A percentile compares a stretch with the other conserved stretches of the same genome.
Conservation (phyloP, 2,888 invertebrate species). For the Clistopyga incitator region DNA sequence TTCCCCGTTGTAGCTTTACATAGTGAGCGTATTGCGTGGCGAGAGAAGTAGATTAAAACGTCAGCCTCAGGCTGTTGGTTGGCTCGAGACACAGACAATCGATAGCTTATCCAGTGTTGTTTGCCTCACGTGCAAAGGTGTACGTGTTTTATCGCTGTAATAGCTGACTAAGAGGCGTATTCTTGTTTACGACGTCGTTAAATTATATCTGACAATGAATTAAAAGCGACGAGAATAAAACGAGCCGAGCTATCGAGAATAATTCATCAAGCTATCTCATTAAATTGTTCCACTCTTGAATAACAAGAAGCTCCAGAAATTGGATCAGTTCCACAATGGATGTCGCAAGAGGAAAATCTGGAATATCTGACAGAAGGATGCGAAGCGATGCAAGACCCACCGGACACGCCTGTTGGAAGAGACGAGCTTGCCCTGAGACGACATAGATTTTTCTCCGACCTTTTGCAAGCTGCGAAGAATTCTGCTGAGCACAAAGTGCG, state of each 20-base stretch:
- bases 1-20: background rate
- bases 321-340: constrained; percentile 77
- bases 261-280: background rate
- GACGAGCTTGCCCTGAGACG: constrained; percentile 91
- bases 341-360: constrained; percentile 83
- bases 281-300: constrained; percentile 17
- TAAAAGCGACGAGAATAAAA: background rate
- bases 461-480: constrained; percentile 90
- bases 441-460: constrained; percentile 92
- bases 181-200: background rate
- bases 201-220: background rate
- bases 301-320: constrained; percentile 40
- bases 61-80: constrained; percentile 65
- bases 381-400: constrained; percentile 88
- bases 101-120: constrained; percentile 20
- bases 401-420: constrained; percentile 91
- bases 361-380: constrained; percentile 78
- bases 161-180: background rate
- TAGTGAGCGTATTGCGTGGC: background rate
- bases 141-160: constrained; percentile 11
- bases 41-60: constrained; percentile 32
- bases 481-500: constrained; percentile 91
- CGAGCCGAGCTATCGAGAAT: constrained; percentile 2
- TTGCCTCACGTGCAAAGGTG: background rate
- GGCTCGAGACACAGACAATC: constrained; percentile 29